A percentile compares a stretch with the other conserved stretches of the same genome.
Evolutionary conservation across 2,888 invertebrate species (phyloP).

Genomic region (Pegoplata infirma): DNA sequence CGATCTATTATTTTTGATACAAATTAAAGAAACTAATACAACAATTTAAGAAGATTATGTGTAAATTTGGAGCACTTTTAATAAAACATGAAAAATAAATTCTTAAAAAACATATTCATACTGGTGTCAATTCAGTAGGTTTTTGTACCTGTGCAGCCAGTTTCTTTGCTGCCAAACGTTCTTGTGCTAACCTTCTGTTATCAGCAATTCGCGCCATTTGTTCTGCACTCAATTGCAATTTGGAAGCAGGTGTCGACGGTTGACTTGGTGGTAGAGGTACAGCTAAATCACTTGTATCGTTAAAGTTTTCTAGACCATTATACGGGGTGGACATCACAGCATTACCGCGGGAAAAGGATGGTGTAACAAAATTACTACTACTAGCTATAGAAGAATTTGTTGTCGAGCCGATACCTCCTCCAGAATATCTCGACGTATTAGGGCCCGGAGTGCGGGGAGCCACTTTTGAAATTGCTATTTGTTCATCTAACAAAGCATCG

Average conservation of each 20-base stretch:
- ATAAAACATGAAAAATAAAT: not conserved
- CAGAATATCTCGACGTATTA: conserved; percentile 53
- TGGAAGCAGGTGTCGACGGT: conserved; percentile 65
- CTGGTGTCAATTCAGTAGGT: not conserved
- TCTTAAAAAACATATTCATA: not conserved
- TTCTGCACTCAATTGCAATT: conserved; percentile 80
- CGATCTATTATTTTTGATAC: too few species aligned
- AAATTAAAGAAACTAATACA: too few species aligned
- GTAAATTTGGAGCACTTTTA: not conserved
- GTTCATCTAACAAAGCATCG: conserved; percentile 82
- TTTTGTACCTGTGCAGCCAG: conserved; percentile 57
- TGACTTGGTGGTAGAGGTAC: conserved; percentile 71
- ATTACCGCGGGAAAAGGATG: conserved; percentile 70
- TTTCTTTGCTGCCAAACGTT: conserved; percentile 80
- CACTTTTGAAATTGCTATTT: conserved; percentile 81
- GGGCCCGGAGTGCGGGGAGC: conserved; percentile 72
- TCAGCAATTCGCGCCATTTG: conserved; percentile 84
- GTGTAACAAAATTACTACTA: conserved; percentile 68
- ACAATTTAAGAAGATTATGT: too few species aligned
- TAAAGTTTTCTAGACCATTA: conserved; percentile 49
- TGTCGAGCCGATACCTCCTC: conserved; percentile 17
- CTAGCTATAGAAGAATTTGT: conserved; percentile 56
- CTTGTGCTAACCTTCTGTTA: conserved; percentile 83
- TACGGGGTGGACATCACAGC: conserved; percentile 73
- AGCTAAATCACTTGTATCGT: conserved; percentile 70